Conservation (phyloP, 2,113 vertebrate species). For the Rhipidura dahli region DNA sequence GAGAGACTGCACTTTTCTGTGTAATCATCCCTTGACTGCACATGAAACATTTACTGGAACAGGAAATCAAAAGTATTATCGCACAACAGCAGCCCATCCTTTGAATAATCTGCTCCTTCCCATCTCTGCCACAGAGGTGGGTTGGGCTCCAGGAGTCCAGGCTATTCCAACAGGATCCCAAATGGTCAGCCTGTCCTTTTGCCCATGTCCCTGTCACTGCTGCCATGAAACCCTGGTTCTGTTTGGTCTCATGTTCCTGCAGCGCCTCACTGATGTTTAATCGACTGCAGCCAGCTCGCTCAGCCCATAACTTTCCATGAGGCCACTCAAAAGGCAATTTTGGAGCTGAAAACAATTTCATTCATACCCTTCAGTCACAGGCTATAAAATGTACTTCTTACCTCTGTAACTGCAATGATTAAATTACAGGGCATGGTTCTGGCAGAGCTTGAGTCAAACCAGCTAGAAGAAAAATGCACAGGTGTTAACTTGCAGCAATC, state of each 20-base stretch:
- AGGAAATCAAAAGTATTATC: background rate
- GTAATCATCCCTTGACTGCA: background rate
- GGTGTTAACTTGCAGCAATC: background rate
- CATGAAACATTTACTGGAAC: background rate
- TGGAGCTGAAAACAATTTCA: background rate
- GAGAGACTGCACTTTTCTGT: background rate
- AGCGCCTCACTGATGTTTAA: fast-evolving
- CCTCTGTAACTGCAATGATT: background rate
- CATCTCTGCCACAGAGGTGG: background rate
- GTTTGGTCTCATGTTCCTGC: background rate
- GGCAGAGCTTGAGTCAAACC: background rate
- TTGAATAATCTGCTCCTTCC: background rate
- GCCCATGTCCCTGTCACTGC: background rate
- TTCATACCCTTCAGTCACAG: background rate
- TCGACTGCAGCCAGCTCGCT: fast-evolving
- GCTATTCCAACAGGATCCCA: fast-evolving
- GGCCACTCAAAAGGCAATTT: background rate
- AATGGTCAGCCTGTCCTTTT: background rate
- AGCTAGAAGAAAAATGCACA: background rate
- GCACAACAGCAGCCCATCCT: background rate
- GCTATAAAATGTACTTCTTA: background rate
- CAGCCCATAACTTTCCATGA: background rate
- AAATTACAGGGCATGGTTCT: background rate
- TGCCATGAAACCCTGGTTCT: background rate
- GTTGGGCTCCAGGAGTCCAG: background rate